These are phyloP conservation scores for Ceyx melanurus DNA, from an alignment of 2,113 vertebrate species.

Conservation along the genomic window DNA sequence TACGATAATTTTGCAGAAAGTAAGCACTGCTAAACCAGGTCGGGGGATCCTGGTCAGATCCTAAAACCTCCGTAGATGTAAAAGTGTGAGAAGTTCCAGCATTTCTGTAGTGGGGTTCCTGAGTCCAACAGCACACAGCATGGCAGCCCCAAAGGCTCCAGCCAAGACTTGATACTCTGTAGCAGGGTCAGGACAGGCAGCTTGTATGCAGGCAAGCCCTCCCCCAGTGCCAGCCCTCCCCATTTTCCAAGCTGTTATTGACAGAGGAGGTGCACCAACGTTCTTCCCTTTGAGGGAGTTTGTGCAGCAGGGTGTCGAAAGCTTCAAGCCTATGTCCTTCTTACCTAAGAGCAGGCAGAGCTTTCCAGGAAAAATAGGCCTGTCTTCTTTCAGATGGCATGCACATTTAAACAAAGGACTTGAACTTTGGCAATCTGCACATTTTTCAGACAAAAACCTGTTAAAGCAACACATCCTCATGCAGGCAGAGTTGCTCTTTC, in stretches of 20 bases:
- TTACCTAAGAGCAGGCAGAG: neutral
- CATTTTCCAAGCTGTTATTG: neutral
- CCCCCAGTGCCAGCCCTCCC: neutral
- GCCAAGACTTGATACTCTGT: neutral
- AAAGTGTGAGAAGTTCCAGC: neutral
- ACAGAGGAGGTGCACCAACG: neutral
- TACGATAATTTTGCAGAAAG: neutral
- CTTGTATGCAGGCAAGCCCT: fast-evolving
- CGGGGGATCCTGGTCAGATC: neutral
- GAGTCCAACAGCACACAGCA: neutral
- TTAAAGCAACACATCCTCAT: neutral
- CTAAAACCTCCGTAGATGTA: fast-evolving
- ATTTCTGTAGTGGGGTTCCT: neutral
- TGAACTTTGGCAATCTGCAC: neutral
- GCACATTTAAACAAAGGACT: neutral
- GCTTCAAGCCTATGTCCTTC: neutral
- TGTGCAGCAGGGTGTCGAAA: neutral
- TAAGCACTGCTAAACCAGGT: neutral
- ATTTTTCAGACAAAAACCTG: neutral
- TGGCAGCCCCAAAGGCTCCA: neutral
- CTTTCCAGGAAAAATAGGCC: neutral
- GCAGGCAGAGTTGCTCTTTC: neutral
- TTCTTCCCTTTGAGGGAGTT: fast-evolving
- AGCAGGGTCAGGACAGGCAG: neutral
- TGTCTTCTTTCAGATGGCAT: neutral